Evolutionary conservation across 2,113 vertebrate species (phyloP), one percentile per base, ranked within the genome.

Genomic region (Eptesicus fuscus): DNA sequence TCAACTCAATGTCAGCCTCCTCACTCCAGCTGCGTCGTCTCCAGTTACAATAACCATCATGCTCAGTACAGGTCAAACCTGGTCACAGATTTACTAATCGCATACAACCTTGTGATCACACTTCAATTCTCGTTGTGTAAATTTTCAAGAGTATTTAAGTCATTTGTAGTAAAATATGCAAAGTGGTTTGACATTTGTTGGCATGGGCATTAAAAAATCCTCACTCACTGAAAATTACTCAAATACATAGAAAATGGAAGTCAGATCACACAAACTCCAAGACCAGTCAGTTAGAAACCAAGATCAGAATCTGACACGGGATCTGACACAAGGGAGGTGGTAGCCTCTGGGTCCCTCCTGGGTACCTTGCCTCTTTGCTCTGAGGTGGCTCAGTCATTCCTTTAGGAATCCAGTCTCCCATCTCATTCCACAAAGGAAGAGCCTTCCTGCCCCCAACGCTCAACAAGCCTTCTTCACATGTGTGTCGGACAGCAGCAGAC

Each of bases 1-100:
- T 83, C 73, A 92, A 59, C 49, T 85, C 95, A 88, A 93, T 92
- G 74, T 91, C 56, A 96, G 35, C 16, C 35, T 86, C n/a, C 40
- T 23, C 65, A 11, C 12, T 95, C 51, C 71, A 95, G 84, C 61
- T 95, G 42, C 47, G 53, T 59, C 63, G 14, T 90, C 65, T 83
- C 84, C 32, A 88, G 13, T 83, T 90, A 93, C 13, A 53, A 59
- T 88, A 87, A 93, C 59, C 80, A 22, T 13, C 23, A 71, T 71
- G 49, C 35, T 44, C 37, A 70, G 20, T 32, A 35, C 18, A 63
- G 70, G 32, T 92, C 40, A 93, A 96, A 37, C 6, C 28, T 32
- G 30, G 30, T 14, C 17, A 74, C 90, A 90, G 35, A 42, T 93
- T 90, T 93, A 85, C 47, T 70, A 44, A 77, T 65, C 67, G 0